Percentiles rank a stretch among this genome's conserved stretches.
phyloP scores from a whole-genome alignment of 2,113 vertebrate species.

The Silurus meridionalis region DNA sequence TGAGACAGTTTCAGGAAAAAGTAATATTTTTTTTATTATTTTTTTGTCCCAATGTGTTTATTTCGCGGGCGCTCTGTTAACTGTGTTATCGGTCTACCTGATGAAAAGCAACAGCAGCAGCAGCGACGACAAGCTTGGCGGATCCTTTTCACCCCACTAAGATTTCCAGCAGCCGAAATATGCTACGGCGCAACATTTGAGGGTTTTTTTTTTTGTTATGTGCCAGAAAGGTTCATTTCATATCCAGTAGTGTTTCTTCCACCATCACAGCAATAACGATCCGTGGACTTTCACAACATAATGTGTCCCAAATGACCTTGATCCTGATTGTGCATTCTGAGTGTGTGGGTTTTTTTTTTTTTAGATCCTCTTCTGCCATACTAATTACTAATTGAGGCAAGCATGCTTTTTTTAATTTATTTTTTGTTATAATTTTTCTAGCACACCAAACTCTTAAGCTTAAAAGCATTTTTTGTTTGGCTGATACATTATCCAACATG shows the following conservation, averaged over 20 bases:
- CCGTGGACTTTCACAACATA: neutral
- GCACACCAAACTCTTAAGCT: neutral
- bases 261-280: neutral
- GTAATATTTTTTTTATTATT: neutral
- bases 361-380: neutral
- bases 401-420: neutral
- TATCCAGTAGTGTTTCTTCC: neutral
- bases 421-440: neutral
- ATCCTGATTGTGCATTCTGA: conserved; percentile 17
- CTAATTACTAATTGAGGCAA: conserved; percentile 21
- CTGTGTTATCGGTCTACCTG: neutral
- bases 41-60: neutral
- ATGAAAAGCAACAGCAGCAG: neutral
- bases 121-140: neutral
- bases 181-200: neutral
- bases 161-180: neutral
- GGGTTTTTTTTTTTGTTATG: neutral
- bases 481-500: neutral
- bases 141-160: neutral
- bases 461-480: conserved; percentile 1
- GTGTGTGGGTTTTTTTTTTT: neutral
- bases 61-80: neutral
- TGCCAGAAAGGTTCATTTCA: neutral
- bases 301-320: neutral
- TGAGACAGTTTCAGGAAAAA: neutral